Evolutionary conservation across 2,888 invertebrate species (phyloP), one percentile per base, ranked within the genome.

Genomic region (Hemistola chrysoprasaria): DNA sequence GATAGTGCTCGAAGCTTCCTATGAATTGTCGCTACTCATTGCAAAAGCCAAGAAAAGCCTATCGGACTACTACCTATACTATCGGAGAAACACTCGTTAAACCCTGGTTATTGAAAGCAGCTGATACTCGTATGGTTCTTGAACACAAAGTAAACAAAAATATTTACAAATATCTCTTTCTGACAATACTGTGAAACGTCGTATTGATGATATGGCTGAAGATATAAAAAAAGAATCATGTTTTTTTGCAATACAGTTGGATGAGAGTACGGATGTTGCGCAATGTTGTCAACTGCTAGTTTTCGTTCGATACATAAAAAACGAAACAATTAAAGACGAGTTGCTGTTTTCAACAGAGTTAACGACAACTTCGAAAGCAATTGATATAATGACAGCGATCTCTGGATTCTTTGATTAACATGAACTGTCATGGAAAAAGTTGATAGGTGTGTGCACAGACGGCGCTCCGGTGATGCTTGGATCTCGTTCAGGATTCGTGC

Each of bases 381-480:
- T 28, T 6, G 46, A 50, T 16, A 28, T 51, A 2, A 47, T 51
- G 46, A 40, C 36, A 2, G 7, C 42, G 37, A 27, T 56, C 16
- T 34, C 39, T 6, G 32, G 51, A 38, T 48, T 24, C 22, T 39
- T 55, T n/a, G 36, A 41, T 6, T 43, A 49, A 47, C 35, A 48
- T 47, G 24, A 38, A 8, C 29, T 58, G 24, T 31, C 27, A 36
- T 63, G 54, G 62, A 27, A 58, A 11, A 61, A 53, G 10, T 42
- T 59, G 20, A 40, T 49, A 8, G 55, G 43, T n/a, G 28, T 61
- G 4, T 57, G 54, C 42, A 59, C 56, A 33, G 54, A 63, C 20
- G 56, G 56, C 25, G 55, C 56, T 51, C 56, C 59, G 5, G 52
- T 50, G 31, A 49, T 59, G 56, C 32, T 59, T 28, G 59, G 59